Percentiles rank a stretch among this genome's conserved stretches.
phyloP scores from a whole-genome alignment of 2,888 invertebrate species.

The Lycophotia porphyrea region DNA sequence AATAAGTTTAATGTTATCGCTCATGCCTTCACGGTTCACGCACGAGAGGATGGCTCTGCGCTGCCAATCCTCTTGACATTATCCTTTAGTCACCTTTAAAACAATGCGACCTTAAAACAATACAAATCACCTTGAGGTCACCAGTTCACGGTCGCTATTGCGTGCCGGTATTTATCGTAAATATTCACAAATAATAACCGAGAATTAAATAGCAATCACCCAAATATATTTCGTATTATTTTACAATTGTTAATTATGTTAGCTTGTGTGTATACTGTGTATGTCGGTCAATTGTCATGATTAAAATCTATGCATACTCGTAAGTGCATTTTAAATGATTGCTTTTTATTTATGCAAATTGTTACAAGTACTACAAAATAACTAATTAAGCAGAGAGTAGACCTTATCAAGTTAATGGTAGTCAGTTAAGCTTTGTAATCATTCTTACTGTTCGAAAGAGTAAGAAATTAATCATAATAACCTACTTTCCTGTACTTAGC shows the following conservation, averaged over 20 bases:
- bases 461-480: neutral
- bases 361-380: neutral
- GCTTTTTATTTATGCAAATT: constrained; percentile 4
- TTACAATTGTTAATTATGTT: constrained; percentile 30
- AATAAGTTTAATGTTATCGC: too few species aligned
- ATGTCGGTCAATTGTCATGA: constrained; percentile 20
- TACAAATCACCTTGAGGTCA: constrained; percentile 43
- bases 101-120: constrained; percentile 50
- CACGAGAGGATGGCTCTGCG: neutral
- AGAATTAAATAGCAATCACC: constrained; percentile 48
- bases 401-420: neutral
- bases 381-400: neutral
- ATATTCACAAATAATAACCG: constrained; percentile 54
- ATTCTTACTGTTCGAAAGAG: neutral
- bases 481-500: neutral
- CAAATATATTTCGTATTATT: constrained; percentile 36
- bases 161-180: constrained; percentile 45
- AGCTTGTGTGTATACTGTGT: constrained; percentile 9
- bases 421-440: neutral
- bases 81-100: constrained; percentile 38
- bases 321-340: constrained; percentile 25
- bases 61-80: constrained; percentile 10
- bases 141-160: constrained; percentile 44
- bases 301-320: constrained; percentile 1
- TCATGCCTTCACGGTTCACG: neutral